A percentile compares a stretch with the other conserved stretches of the same genome.
Conservation (phyloP, 2,113 vertebrate species). For the Rafetus swinhoei region DNA sequence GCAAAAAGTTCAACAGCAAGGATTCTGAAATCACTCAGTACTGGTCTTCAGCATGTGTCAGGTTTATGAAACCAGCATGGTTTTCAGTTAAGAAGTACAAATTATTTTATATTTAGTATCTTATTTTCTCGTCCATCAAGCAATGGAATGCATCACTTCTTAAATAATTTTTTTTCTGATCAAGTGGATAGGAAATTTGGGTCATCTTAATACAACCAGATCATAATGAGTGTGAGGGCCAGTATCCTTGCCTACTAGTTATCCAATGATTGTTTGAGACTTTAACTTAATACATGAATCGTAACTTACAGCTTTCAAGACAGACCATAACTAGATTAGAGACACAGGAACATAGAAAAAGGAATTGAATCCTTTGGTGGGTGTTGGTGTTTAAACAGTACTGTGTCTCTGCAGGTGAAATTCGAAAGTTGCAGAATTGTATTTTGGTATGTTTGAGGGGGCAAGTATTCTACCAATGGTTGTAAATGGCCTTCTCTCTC, state of each 20-base stretch:
- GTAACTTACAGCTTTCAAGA: constrained; percentile 24
- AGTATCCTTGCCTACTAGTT: constrained; percentile 58
- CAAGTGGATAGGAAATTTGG: not conserved
- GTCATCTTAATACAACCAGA: constrained; percentile 43
- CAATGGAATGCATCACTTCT: constrained; percentile 40
- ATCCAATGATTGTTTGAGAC: constrained; percentile 41
- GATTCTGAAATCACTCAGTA: constrained; percentile 27
- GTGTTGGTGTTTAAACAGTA: constrained; percentile 22
- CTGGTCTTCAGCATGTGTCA: not conserved
- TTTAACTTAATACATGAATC: constrained; percentile 60
- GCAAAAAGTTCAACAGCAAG: constrained; percentile 5
- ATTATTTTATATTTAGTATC: constrained; percentile 20
- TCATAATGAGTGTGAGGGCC: constrained; percentile 13
- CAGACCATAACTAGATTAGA: constrained; percentile 23
- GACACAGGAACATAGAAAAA: not conserved
- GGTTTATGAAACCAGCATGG: not conserved
- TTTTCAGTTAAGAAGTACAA: not conserved
- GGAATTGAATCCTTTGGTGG: constrained; percentile 17
- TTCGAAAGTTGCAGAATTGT: not conserved
- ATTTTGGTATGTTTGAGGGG: constrained; percentile 21
- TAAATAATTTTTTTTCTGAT: constrained; percentile 9
- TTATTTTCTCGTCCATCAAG: constrained; percentile 6
- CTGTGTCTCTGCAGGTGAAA: constrained; percentile 20
- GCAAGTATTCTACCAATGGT: constrained; percentile 18
- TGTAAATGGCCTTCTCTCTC: constrained; percentile 38